Percentiles rank a stretch among this genome's conserved stretches.
Evolutionary conservation across 1,140 invertebrate genomes (phyloP).

Genomic region (Rhagoletis pomonella): DNA sequence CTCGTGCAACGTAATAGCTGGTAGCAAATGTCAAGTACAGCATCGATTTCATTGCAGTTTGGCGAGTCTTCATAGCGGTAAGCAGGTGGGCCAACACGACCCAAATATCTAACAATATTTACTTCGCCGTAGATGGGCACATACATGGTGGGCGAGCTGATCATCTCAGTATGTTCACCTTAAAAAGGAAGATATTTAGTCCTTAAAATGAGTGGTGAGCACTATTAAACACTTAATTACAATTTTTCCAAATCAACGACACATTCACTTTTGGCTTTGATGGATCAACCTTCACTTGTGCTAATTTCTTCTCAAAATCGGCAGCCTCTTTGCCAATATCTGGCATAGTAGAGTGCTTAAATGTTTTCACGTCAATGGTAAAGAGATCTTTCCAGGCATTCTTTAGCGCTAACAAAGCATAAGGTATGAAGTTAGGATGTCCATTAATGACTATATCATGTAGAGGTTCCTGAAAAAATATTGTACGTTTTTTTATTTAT

Average conservation of each 20-base stretch:
- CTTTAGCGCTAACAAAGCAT: constrained; percentile 70
- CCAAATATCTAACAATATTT: constrained; percentile 72
- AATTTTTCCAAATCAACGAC: constrained; percentile 72
- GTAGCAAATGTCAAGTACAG: constrained; percentile 72
- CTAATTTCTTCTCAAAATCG: constrained; percentile 67
- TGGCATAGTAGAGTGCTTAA: constrained; percentile 70
- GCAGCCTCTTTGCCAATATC: constrained; percentile 67
- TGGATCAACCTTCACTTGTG: constrained; percentile 61
- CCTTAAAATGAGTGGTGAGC: neutral
- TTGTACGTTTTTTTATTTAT: neutral
- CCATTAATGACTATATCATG: constrained; percentile 72
- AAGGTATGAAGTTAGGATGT: constrained; percentile 73
- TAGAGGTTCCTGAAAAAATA: constrained; percentile 63
- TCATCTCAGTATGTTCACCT: constrained; percentile 73
- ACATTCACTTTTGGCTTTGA: constrained; percentile 67
- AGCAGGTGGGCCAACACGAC: constrained; percentile 68
- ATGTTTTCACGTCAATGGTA: constrained; percentile 70
- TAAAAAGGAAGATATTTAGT: constrained; percentile 24
- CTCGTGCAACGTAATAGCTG: constrained; percentile 69
- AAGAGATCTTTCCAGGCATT: constrained; percentile 70
- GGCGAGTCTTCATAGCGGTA: constrained; percentile 69
- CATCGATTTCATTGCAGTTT: constrained; percentile 70
- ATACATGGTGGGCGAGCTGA: constrained; percentile 73
- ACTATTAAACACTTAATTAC: constrained; percentile 56
- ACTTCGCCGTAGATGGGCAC: constrained; percentile 73